Evolutionary conservation across 2,888 invertebrate genomes (phyloP).

Genomic region (Thera obeliscata): DNA sequence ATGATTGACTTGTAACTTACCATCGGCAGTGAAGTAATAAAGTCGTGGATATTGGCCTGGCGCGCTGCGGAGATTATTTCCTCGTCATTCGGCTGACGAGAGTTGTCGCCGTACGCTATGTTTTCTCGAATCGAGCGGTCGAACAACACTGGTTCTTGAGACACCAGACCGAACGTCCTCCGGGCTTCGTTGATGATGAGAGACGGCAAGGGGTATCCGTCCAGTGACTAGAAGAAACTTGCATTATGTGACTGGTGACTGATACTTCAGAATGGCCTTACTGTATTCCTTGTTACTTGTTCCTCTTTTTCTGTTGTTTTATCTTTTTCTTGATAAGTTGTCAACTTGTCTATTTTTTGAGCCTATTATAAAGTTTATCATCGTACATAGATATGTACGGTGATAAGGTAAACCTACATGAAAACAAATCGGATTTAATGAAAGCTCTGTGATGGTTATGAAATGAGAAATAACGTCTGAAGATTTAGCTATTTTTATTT

Average conservation of each 20-base stretch:
- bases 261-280: no score
- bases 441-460: no score
- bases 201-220: conserved; percentile 52
- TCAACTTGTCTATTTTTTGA: no score
- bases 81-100: conserved; percentile 86
- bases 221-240: conserved; percentile 28
- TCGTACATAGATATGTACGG: no score
- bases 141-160: conserved; percentile 94
- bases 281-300: no score
- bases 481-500: no score
- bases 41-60: conserved; percentile 92
- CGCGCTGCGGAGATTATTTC: conserved; percentile 91
- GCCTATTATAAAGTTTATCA: no score
- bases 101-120: conserved; percentile 94
- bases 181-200: conserved; percentile 30
- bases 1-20: conserved; percentile 52
- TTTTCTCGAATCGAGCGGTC: conserved; percentile 93
- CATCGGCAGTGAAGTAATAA: conserved; percentile 88
- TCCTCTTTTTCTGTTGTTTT: no score
- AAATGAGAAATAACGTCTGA: no score
- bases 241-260: neutral
- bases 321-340: no score
- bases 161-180: conserved; percentile 87
- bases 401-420: no score
- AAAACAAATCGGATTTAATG: no score